Base-by-base conservation (phyloP, 2,797 vertebrate genomes). In the Serranus cabrilla region DNA sequence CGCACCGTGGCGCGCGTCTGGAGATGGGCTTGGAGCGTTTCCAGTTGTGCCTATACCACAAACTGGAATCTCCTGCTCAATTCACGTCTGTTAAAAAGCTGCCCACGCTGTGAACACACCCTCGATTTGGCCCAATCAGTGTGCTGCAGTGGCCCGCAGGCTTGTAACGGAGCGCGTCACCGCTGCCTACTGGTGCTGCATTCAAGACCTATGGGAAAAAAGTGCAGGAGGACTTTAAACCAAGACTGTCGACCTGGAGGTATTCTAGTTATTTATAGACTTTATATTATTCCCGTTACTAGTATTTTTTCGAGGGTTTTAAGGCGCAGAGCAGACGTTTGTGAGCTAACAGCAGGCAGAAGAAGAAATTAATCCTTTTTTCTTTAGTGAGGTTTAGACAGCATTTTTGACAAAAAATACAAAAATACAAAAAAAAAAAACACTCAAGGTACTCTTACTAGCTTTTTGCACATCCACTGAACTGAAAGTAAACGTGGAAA, bases 41-140 rank as follows among this genome's bases (percentile, higher is more conserved):
- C 87, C 91, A 87, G 77, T 81, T 79, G 71, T 77, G 88, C 60
- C 88, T 83, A 64, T 78, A 90, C 92, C 89, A 78, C 89, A 88
- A 91, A 86, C 78, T 88, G 85, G 87, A 94, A 90, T 93, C 87
- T 94, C 87, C 87, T 82, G 84, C 83, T 93, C 90, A 92, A 92
- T 94, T 90, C 84, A 84, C 37, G 87, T 93, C 92, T 94, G 93
- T 93, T 91, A 88, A 91, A 34, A 91, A 88, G 60, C 87, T 90
- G 66, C 92, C 93, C 90, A 92, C 74, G 74, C 89, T 84, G 82
- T 71, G 83, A 87, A 93, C 94, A 95, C 94, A 95, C 95, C 95
- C 94, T 94, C 93, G 43, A 77, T 81, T 78, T 92, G 71, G 88
- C 56, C 95, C 95, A 95, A 95, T 95, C 91, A 91, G 87, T 57